A percentile compares a stretch with the other conserved stretches of the same genome.
Evolutionary conservation across 2,888 invertebrate genomes (phyloP).

Genomic region (Gonocerus acuteangulatus): DNA sequence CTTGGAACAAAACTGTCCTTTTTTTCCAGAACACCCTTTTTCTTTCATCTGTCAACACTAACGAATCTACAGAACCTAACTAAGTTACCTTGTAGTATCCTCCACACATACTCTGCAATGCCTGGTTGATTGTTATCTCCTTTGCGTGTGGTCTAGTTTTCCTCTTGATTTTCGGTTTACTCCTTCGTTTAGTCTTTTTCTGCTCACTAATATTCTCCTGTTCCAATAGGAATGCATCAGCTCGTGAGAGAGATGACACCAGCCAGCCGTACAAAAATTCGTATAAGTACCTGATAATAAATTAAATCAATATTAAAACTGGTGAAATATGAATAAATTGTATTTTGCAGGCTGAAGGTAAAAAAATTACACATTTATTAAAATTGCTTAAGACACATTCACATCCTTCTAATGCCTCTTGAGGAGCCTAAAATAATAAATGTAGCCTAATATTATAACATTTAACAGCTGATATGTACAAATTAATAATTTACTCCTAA

Average conservation of each 20-base stretch:
- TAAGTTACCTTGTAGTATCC: constrained; percentile 94
- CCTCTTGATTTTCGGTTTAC: constrained; percentile 55
- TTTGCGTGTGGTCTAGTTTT: constrained; percentile 63
- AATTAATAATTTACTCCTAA: no score
- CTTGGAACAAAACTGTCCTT: no score
- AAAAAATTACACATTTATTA: no score
- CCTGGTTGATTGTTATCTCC: constrained; percentile 83
- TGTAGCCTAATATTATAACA: no score
- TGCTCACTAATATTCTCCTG: constrained; percentile 54
- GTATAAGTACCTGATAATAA: constrained; percentile 77
- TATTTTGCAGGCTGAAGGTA: not conserved
- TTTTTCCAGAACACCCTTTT: no score
- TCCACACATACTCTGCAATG: constrained; percentile 87
- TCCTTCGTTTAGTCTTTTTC: constrained; percentile 45
- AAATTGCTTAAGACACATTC: no score
- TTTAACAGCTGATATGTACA: no score
- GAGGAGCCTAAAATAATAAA: no score
- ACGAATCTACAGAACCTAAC: no score
- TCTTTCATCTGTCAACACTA: no score
- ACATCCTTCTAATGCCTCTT: no score
- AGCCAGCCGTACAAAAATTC: constrained; percentile 93
- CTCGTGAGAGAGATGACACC: constrained; percentile 80
- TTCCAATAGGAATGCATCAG: constrained; percentile 73
- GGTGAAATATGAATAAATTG: not conserved
- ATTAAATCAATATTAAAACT: no score